phyloP scores from a whole-genome alignment of 1,140 invertebrate genomes.

The Dinoponera quadriceps region DNA sequence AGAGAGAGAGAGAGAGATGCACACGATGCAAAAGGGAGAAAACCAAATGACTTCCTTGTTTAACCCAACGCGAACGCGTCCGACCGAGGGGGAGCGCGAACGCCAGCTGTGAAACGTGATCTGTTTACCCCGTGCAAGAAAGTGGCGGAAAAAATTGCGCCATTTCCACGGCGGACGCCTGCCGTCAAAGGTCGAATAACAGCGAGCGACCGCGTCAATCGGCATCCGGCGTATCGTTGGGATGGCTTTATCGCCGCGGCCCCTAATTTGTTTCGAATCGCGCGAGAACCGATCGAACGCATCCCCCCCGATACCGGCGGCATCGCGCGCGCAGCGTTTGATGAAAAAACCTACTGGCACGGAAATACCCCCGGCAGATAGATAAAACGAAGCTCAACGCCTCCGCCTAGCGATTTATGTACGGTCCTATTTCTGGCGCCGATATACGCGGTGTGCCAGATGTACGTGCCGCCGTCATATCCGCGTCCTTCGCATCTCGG shows the following conservation, averaged over 20 bases:
- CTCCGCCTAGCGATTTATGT: constrained; percentile 55
- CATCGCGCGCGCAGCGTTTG: constrained; percentile 24
- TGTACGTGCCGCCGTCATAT: not conserved
- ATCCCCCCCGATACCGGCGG: not conserved
- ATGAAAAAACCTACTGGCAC: constrained; percentile 58
- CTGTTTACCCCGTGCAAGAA: constrained; percentile 59
- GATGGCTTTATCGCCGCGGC: constrained; percentile 44
- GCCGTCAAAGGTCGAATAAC: constrained; percentile 56
- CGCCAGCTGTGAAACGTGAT: constrained; percentile 56
- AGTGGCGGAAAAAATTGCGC: constrained; percentile 61
- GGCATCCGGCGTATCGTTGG: constrained; percentile 29
- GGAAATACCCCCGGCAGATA: constrained; percentile 49
- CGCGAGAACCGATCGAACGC: not conserved
- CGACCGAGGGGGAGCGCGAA: constrained; percentile 24
- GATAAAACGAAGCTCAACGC: constrained; percentile 59
- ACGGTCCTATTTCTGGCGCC: constrained; percentile 48
- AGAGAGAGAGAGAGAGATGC: not conserved
- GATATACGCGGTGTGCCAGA: constrained; percentile 13
- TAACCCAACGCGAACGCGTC: constrained; percentile 47
- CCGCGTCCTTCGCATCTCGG: constrained; percentile 15
- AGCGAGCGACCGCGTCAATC: constrained; percentile 40
- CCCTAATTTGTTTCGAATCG: constrained; percentile 53
- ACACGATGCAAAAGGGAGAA: not conserved
- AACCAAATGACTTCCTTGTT: constrained; percentile 45
- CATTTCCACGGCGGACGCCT: constrained; percentile 43